Evolutionary conservation across 2,113 vertebrate species (phyloP).

Genomic region (Nerophis lumbriciformis): DNA sequence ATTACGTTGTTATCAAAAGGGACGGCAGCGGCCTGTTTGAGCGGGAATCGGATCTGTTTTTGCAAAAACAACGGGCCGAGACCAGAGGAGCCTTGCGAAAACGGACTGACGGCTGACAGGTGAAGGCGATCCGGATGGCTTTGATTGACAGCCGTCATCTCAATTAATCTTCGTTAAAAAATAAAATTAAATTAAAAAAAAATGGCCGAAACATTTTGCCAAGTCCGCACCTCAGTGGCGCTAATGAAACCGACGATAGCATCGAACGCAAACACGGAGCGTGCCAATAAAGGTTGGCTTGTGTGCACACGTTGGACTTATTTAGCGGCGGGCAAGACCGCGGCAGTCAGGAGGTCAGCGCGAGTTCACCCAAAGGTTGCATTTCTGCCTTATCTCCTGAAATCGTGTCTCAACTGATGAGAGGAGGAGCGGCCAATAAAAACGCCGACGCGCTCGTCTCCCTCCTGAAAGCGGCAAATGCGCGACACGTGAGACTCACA

Average conservation of each 20-base stretch:
- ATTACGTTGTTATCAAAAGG: slow-evolving; percentile 98
- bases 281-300: slow-evolving; percentile 61
- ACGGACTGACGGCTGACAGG: slow-evolving; percentile 74
- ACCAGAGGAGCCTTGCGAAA: slow-evolving; percentile 83
- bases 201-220: slow-evolving; percentile 1
- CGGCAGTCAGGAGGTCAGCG: slow-evolving; percentile 53
- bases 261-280: slow-evolving; percentile 68
- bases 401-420: slow-evolving; percentile 62
- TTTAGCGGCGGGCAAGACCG: slow-evolving; percentile 53
- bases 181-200: no score
- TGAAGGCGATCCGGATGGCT: slow-evolving; percentile 66
- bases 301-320: slow-evolving; percentile 60
- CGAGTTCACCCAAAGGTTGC: slow-evolving; percentile 70
- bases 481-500: slow-evolving; percentile 41
- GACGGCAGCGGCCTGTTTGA: slow-evolving; percentile 91
- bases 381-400: slow-evolving; percentile 67
- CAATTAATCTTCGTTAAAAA: not conserved
- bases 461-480: slow-evolving; percentile 6
- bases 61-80: slow-evolving; percentile 84
- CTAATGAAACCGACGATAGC: slow-evolving; percentile 65
- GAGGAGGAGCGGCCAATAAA: slow-evolving; percentile 50
- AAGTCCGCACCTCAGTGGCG: slow-evolving; percentile 47
- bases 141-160: slow-evolving; percentile 87
- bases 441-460: slow-evolving; percentile 27
- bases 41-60: slow-evolving; percentile 99